phyloP scores from a whole-genome alignment of 2,888 invertebrate species.

The Rambutsinella grinnellia region DNA sequence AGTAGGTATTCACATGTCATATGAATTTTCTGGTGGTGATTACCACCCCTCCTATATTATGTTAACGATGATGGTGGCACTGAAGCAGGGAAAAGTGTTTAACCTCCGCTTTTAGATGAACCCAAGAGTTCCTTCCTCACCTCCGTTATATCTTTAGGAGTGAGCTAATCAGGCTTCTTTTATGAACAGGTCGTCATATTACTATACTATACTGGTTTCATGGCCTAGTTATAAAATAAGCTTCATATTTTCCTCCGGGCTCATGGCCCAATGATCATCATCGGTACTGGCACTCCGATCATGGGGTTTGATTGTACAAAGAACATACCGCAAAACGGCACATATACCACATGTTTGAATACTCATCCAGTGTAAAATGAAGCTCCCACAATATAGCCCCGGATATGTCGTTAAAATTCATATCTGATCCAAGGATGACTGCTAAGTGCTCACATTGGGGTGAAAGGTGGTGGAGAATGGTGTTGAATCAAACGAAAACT shows the following conservation, averaged over 20 bases:
- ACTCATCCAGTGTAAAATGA: constrained; percentile 23
- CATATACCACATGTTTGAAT: no score
- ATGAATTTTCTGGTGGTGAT: background rate
- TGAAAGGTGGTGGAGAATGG: background rate
- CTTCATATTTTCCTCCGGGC: constrained; percentile 39
- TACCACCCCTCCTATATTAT: background rate
- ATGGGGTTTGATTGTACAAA: constrained; percentile 37
- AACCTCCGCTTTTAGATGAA: background rate
- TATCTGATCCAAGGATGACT: no score
- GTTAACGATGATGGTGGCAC: background rate
- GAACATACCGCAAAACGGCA: constrained; percentile 6
- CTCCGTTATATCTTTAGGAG: background rate
- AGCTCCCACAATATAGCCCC: constrained; percentile 10
- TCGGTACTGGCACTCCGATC: constrained; percentile 24
- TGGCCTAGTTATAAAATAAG: constrained; percentile 17
- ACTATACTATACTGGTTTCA: constrained; percentile 11
- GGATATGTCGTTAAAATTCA: no score
- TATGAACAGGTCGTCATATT: constrained; percentile 14
- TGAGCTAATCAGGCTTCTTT: constrained; percentile 25
- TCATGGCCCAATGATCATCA: constrained; percentile 39
- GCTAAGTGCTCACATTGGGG: background rate
- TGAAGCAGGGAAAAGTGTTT: background rate
- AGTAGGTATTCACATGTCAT: background rate
- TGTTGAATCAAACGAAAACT: constrained; percentile 23
- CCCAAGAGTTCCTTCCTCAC: background rate